Conservation (phyloP, 2,888 invertebrate genomes). For the Tetropium fuscum region DNA sequence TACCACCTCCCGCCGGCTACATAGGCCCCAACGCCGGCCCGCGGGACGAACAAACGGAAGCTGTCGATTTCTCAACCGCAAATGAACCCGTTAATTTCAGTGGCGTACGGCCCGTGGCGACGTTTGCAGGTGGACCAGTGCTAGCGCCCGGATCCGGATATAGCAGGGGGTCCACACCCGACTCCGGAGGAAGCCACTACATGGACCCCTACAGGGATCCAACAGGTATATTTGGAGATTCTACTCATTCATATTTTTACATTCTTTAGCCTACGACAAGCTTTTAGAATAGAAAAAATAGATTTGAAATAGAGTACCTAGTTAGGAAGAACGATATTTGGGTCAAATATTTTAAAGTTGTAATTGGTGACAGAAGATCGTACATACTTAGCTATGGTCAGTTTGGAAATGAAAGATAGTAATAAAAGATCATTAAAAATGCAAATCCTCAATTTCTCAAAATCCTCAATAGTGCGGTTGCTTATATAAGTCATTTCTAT, state of each 20-base stretch:
- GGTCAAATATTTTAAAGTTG: too few species aligned
- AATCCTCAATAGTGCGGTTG: too few species aligned
- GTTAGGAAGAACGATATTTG: too few species aligned
- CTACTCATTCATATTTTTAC: too few species aligned
- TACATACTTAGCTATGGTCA: too few species aligned
- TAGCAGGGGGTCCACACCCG: constrained; percentile 90
- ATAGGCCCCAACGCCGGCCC: constrained; percentile 65
- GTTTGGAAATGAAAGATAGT: too few species aligned
- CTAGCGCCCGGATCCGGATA: constrained; percentile 74
- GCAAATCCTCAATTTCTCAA: too few species aligned
- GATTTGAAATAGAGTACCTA: too few species aligned
- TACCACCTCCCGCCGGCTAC: constrained; percentile 63
- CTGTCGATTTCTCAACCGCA: constrained; percentile 78
- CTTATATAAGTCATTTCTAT: too few species aligned
- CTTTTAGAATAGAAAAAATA: too few species aligned
- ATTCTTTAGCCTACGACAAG: not conserved
- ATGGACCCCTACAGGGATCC: constrained; percentile 89
- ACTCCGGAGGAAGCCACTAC: constrained; percentile 90
- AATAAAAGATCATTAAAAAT: too few species aligned
- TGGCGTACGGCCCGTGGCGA: constrained; percentile 69
- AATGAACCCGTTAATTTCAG: constrained; percentile 74
- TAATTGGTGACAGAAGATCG: too few species aligned
- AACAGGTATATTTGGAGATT: constrained; percentile 73
- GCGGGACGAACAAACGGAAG: constrained; percentile 76
- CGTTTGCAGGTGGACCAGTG: constrained; percentile 58